Evolutionary conservation across 1,140 invertebrate genomes (phyloP).

Genomic region (Orchesella cincta): DNA sequence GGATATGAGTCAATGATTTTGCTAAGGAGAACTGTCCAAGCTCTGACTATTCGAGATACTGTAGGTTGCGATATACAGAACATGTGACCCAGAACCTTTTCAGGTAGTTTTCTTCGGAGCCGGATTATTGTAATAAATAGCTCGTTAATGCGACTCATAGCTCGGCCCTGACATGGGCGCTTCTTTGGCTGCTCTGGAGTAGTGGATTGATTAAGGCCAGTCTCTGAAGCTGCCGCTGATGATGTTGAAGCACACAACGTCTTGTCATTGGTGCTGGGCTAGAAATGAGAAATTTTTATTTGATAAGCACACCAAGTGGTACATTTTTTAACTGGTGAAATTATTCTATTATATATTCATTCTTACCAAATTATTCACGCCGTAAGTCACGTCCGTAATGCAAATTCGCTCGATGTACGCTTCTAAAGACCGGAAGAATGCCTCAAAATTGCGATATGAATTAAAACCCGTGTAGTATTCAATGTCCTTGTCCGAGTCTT

Average conservation of each 20-base stretch:
- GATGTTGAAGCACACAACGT: background rate
- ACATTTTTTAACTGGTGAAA: background rate
- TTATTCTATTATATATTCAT: background rate
- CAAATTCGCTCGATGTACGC: slow-evolving; percentile 41
- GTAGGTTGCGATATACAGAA: slow-evolving; percentile 49
- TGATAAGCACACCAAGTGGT: background rate
- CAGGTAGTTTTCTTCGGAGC: slow-evolving; percentile 45
- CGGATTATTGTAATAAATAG: slow-evolving; percentile 49
- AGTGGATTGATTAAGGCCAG: background rate
- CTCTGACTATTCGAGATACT: slow-evolving; percentile 45
- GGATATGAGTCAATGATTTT: slow-evolving; percentile 46
- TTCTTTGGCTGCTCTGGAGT: slow-evolving; percentile 33
- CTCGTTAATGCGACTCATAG: slow-evolving; percentile 47
- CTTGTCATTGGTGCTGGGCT: background rate
- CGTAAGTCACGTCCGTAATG: slow-evolving; percentile 46
- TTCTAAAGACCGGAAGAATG: slow-evolving; percentile 45
- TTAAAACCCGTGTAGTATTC: slow-evolving; percentile 50
- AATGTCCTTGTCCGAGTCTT: slow-evolving; percentile 46
- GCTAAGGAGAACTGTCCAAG: slow-evolving; percentile 47
- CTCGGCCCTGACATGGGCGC: slow-evolving; percentile 34
- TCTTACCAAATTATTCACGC: slow-evolving; percentile 38
- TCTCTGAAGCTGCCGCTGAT: background rate
- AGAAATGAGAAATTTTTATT: background rate
- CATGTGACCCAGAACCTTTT: slow-evolving; percentile 50
- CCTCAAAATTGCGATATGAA: slow-evolving; percentile 45